These are phyloP conservation scores for Mobula hypostoma DNA, from an alignment of 2,113 vertebrate genomes.

Conservation along the genomic window DNA sequence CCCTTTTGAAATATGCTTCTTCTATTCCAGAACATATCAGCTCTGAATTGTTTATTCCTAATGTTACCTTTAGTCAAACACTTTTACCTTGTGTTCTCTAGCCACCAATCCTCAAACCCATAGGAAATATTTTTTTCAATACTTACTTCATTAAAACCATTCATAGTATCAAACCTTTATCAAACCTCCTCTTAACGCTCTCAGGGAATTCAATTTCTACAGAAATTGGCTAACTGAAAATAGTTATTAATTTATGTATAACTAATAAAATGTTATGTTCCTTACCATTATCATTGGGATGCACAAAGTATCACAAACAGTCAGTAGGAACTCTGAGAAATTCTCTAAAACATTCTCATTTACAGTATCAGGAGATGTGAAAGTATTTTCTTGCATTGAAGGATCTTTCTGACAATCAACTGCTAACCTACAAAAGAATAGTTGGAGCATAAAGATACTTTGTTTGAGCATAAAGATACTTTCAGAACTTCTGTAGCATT, in stretches of 20 bases:
- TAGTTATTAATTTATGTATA: not conserved
- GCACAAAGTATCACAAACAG: constrained; percentile 72
- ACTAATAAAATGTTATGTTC: not conserved
- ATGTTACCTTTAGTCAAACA: not conserved
- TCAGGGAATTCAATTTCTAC: no score
- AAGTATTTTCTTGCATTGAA: constrained; percentile 71
- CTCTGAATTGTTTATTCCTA: not conserved
- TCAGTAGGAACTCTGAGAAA: constrained; percentile 75
- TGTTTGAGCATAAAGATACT: not conserved
- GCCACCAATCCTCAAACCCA: not conserved
- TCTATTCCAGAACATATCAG: not conserved
- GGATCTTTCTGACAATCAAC: constrained; percentile 71
- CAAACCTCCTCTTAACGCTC: no score
- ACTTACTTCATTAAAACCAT: no score
- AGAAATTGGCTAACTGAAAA: not conserved
- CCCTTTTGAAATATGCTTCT: not conserved
- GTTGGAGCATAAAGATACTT: not conserved
- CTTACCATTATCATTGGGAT: constrained; percentile 80
- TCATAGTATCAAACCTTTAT: no score
- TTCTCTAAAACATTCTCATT: constrained; percentile 65
- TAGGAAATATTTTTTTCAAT: no score
- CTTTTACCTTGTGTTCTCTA: not conserved
- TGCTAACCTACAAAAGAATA: constrained; percentile 61
- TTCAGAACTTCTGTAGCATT: not conserved
- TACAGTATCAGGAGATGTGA: constrained; percentile 67